These are phyloP conservation scores for Asobara japonica DNA, from an alignment of 1,140 invertebrate genomes.

Conservation along the genomic window DNA sequence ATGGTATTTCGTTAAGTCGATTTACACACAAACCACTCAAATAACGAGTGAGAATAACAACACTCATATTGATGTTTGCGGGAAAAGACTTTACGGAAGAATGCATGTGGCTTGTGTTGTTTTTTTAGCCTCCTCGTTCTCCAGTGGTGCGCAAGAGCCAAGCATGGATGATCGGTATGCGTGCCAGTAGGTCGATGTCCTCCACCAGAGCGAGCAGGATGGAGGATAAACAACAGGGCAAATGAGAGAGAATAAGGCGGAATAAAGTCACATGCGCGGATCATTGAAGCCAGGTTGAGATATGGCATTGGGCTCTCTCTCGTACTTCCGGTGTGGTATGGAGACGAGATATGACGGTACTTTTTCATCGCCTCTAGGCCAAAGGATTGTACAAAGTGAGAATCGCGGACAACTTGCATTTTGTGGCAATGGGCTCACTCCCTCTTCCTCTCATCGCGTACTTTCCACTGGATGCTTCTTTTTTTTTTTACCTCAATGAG, in stretches of 20 bases:
- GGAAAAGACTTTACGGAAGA: not conserved
- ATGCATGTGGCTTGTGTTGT: constrained; percentile 12
- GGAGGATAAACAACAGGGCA: too few species aligned
- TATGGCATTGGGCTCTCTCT: not conserved
- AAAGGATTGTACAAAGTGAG: not conserved
- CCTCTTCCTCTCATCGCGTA: too few species aligned
- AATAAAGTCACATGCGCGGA: constrained; percentile 17
- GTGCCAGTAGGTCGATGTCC: constrained; percentile 38
- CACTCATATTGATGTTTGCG: not conserved
- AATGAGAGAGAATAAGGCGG: constrained; percentile 26
- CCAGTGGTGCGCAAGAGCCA: not conserved
- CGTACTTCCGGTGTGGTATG: not conserved
- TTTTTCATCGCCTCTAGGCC: constrained; percentile 1
- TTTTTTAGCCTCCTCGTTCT: not conserved
- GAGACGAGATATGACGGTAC: not conserved
- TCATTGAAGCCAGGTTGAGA: constrained; percentile 7
- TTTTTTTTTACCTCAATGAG: constrained; percentile 5
- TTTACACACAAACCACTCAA: not conserved
- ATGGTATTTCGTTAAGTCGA: not conserved
- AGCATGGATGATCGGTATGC: constrained; percentile 35
- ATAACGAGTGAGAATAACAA: constrained; percentile 3
- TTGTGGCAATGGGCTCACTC: not conserved
- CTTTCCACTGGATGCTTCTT: not conserved
- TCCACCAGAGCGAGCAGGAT: too few species aligned
- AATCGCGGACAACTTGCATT: constrained; percentile 9